Base-by-base conservation (phyloP, 2,888 invertebrate species). In the Cantharis rustica region DNA sequence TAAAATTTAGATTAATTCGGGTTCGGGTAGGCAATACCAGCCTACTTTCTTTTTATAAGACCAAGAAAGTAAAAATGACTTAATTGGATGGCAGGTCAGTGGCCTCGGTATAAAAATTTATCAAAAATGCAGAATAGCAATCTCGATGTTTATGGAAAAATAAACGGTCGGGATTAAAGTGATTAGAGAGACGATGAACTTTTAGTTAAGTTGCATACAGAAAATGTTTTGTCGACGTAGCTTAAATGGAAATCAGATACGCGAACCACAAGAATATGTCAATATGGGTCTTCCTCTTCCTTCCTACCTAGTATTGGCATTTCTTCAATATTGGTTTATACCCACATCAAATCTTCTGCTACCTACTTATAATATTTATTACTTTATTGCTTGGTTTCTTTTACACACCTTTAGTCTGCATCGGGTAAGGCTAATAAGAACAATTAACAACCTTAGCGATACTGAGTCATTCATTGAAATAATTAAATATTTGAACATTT, bases 151-250 rank as follows among this genome's bases (percentile, higher is more conserved):
- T 47, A 47, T n/a, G 47, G 47, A 47, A 47, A 47, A 47, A 47
- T 47, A 47, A 47, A 61, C 70, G 31, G 70, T 70, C 16, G 20
- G 61, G 64, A 66, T 66, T 23, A 9, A 66, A 66, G 23, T 17
- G 64, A 20, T 66, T 66, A n/a, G 23, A 66, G n/a, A 66, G 64
- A 66, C 64, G 64, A 66, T 66, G 64, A 66, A 66, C 64, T 66
- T 23, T 66, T 66, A 66, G 17, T 13, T 4, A 13, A 31, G 31
- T 66, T 66, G 17, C 17, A 66, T 23, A 20, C n/a, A 66, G 23
- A 23, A 66, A 66, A 66, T 66, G 64, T 23, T 66, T 66, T 66
- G 64, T 66, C 64, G 13, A 66, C 64, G 64, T 66, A 66, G 64
- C 23, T 23, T 66, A 66, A 66, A 66, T 20, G 20, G 64, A 64